Conservation (phyloP, 2,888 invertebrate genomes). For the Ophion costatus region DNA sequence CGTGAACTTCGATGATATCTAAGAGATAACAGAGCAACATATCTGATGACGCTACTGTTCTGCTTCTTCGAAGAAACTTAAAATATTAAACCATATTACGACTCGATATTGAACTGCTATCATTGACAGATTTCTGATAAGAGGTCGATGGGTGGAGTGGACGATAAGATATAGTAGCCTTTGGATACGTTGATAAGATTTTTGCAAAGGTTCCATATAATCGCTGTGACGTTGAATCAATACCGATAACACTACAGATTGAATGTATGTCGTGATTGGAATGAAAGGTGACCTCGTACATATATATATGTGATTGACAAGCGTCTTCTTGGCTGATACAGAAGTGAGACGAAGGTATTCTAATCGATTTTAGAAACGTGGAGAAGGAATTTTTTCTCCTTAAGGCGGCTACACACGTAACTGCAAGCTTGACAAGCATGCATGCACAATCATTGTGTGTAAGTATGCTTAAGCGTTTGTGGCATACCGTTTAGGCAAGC, state of each 20-base stretch:
- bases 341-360: neutral
- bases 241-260: neutral
- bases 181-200: neutral
- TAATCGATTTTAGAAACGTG: neutral
- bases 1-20: neutral
- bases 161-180: neutral
- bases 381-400: no score
- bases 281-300: neutral
- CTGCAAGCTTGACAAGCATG: no score
- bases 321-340: neutral
- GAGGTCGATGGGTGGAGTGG: neutral
- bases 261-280: neutral
- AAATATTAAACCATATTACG: neutral
- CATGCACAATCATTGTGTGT: no score
- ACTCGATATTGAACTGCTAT: neutral
- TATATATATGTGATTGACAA: neutral
- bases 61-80: neutral
- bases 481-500: no score
- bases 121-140: neutral
- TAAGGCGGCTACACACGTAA: no score
- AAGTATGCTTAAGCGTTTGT: no score
- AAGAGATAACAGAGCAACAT: neutral
- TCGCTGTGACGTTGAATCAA: neutral
- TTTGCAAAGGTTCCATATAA: neutral
- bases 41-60: neutral